A percentile compares a stretch with the other conserved stretches of the same genome.
phyloP scores from a whole-genome alignment of 2,113 vertebrate genomes.

The Anguilla japonica region DNA sequence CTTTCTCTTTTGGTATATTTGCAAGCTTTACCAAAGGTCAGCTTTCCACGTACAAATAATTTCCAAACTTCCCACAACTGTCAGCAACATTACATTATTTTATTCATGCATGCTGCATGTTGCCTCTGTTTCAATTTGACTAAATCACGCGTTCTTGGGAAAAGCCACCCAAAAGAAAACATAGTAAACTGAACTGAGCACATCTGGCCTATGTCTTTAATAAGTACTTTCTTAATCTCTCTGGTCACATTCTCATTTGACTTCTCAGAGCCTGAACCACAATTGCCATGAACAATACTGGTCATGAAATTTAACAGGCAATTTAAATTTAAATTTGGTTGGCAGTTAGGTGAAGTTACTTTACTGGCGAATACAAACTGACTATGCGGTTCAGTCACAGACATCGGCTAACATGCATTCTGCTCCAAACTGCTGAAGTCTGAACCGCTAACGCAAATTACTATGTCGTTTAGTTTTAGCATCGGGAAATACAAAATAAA shows the following conservation, averaged over 20 bases:
- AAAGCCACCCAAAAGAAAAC: too few species aligned
- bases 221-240: too few species aligned
- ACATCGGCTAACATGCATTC: neutral
- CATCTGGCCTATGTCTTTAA: too few species aligned
- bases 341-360: neutral
- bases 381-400: neutral
- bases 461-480: neutral
- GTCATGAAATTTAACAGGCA: neutral
- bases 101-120: too few species aligned
- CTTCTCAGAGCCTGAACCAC: neutral
- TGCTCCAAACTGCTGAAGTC: neutral
- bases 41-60: neutral
- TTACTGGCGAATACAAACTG: neutral
- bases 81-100: too few species aligned
- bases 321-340: neutral
- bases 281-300: neutral
- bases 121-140: too few species aligned
- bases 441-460: neutral
- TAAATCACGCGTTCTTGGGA: too few species aligned
- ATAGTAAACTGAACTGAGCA: too few species aligned
- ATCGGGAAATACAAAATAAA: conserved; percentile 29
- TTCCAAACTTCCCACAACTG: neutral
- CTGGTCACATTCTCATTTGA: neutral
- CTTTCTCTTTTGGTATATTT: neutral
- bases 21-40: neutral